Percentiles rank a stretch among this genome's conserved stretches.
Conservation (phyloP, 2,113 vertebrate species). For the Abramis brama region DNA sequence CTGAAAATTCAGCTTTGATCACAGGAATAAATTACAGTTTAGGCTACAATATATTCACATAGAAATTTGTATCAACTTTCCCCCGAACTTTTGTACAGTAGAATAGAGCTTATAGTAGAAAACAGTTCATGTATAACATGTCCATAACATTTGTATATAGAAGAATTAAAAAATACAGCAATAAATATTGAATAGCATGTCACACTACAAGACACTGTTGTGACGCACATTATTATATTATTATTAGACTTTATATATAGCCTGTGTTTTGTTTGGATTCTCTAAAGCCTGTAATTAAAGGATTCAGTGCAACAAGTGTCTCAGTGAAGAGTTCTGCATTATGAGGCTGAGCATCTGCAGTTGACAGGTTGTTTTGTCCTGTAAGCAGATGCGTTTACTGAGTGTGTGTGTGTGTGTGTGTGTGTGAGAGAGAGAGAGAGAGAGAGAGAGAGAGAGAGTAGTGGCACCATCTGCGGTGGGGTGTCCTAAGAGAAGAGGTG, state of each 20-base stretch:
- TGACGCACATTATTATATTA: neutral
- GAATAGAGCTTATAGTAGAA: too few species aligned
- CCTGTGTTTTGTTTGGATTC: neutral
- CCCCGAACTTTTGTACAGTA: too few species aligned
- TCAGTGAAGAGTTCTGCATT: neutral
- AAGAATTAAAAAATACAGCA: too few species aligned
- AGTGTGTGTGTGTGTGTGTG: too few species aligned
- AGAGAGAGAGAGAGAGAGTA: constrained; percentile 14
- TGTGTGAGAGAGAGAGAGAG: neutral
- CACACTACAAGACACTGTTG: too few species aligned
- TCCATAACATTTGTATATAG: too few species aligned
- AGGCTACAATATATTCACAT: neutral
- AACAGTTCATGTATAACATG: too few species aligned
- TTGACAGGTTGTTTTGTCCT: constrained; percentile 28
- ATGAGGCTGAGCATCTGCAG: constrained; percentile 7
- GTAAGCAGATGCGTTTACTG: constrained; percentile 20
- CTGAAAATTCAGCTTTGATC: neutral
- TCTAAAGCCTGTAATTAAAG: neutral
- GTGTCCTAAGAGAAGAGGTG: neutral
- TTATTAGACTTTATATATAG: neutral
- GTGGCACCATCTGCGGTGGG: neutral
- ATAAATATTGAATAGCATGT: too few species aligned
- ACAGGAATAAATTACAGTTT: neutral
- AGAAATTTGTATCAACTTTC: too few species aligned
- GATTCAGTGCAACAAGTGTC: constrained; percentile 5